A percentile compares a stretch with the other conserved stretches of the same genome.
Evolutionary conservation across 2,113 vertebrate genomes (phyloP).

Genomic region (Chaenogobius annularis): DNA sequence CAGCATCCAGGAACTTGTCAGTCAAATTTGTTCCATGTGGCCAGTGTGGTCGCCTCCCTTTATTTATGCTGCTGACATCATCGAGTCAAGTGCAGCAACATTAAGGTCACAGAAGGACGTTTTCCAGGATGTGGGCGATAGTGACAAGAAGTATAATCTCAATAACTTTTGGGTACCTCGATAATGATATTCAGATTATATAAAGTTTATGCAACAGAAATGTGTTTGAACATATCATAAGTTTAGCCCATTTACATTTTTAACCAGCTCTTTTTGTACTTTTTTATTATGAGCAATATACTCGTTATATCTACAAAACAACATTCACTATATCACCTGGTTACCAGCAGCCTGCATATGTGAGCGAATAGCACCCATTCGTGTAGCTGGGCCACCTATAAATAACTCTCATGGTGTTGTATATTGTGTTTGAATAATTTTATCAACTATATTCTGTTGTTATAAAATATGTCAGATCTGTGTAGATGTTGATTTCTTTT

Average conservation of each 20-base stretch:
- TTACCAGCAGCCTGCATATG: conserved; percentile 37
- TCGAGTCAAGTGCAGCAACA: conserved; percentile 61
- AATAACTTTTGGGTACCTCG: no score
- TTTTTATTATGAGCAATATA: no score
- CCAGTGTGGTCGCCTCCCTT: conserved; percentile 55
- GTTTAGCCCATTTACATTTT: no score
- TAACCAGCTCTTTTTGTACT: no score
- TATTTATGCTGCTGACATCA: conserved; percentile 74
- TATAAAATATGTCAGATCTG: not conserved
- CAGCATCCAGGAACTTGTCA: conserved; percentile 56
- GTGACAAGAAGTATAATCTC: no score
- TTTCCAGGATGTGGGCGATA: conserved; percentile 21
- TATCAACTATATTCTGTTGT: not conserved
- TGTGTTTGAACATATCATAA: no score
- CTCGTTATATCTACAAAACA: no score
- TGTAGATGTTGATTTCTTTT: not conserved
- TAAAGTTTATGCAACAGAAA: no score
- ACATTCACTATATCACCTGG: no score
- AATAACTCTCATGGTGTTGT: not conserved
- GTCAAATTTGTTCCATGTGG: conserved; percentile 69
- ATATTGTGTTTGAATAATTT: not conserved
- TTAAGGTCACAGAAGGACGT: conserved; percentile 56
- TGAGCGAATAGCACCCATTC: conserved; percentile 37
- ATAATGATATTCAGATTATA: no score
- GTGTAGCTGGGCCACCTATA: conserved; percentile 42